Conservation (phyloP, 2,797 vertebrate genomes). For the Coluber constrictor region DNA sequence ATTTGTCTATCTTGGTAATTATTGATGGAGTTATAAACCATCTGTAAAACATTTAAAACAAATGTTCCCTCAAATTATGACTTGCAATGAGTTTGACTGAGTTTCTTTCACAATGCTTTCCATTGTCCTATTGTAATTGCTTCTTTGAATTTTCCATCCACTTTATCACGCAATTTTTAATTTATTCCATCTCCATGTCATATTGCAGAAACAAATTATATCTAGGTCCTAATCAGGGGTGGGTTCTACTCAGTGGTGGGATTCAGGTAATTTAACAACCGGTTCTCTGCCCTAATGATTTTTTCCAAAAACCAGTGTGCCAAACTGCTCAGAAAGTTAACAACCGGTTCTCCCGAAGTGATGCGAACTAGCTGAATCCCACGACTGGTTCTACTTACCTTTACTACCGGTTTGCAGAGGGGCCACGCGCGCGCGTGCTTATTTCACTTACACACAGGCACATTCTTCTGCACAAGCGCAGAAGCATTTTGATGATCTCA, state of each 20-base stretch:
- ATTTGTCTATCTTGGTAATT: background rate
- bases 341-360: too few species aligned
- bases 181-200: background rate
- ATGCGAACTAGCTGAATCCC: too few species aligned
- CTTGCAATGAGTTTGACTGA: background rate
- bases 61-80: background rate
- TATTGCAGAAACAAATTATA: background rate
- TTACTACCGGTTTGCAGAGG: too few species aligned
- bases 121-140: background rate
- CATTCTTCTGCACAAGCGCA: too few species aligned
- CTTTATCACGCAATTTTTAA: background rate
- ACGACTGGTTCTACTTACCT: too few species aligned
- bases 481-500: too few species aligned
- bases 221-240: background rate
- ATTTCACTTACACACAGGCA: too few species aligned
- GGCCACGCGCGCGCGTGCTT: rapidly evolving
- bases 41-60: background rate
- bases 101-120: background rate
- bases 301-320: too few species aligned
- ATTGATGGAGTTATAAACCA: background rate
- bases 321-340: too few species aligned
- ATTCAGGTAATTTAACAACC: too few species aligned
- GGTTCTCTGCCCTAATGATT: too few species aligned
- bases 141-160: background rate
- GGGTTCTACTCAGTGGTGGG: too few species aligned